phyloP scores from a whole-genome alignment of 2,888 invertebrate genomes.

The Marasmarcha lunaedactyla region DNA sequence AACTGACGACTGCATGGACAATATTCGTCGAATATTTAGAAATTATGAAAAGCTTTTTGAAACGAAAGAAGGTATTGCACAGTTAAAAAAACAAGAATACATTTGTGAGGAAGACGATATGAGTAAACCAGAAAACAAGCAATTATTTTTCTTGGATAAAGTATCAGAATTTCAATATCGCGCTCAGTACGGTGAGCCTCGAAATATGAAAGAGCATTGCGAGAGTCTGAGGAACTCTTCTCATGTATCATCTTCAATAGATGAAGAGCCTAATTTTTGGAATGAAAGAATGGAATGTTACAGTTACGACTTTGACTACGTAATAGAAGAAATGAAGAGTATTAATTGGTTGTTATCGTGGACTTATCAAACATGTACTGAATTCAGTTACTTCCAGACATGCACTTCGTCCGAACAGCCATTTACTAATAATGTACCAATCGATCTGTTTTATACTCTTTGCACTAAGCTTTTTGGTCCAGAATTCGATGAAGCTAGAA shows the following conservation, averaged over 20 bases:
- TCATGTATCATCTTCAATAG: conserved; percentile 17
- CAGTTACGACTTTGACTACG: conserved; percentile 34
- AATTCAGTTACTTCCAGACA: conserved; percentile 81
- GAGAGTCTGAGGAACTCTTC: conserved; percentile 17
- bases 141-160: conserved; percentile 42
- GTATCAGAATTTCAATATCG: conserved; percentile 28
- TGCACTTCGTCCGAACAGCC: conserved; percentile 68
- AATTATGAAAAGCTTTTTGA: conserved; percentile 33
- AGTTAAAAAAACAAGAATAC: conserved; percentile 38
- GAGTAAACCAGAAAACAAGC: conserved; percentile 32
- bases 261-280: conserved; percentile 23
- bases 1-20: conserved; percentile 29
- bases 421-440: conserved; percentile 61
- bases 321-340: conserved; percentile 27
- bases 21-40: conserved; percentile 30
- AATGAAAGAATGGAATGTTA: conserved; percentile 26
- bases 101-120: conserved; percentile 42
- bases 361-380: conserved; percentile 82
- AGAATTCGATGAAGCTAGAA: conserved; percentile 33
- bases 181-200: conserved; percentile 39
- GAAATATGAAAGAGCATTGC: conserved; percentile 32
- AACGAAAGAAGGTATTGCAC: conserved; percentile 29
- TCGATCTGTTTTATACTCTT: conserved; percentile 44
- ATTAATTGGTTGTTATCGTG: conserved; percentile 50
- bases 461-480: conserved; percentile 52